These are phyloP conservation scores for Scelioninae gen. 1 DNA, from an alignment of 2,888 invertebrate species.

Conservation along the genomic window DNA sequence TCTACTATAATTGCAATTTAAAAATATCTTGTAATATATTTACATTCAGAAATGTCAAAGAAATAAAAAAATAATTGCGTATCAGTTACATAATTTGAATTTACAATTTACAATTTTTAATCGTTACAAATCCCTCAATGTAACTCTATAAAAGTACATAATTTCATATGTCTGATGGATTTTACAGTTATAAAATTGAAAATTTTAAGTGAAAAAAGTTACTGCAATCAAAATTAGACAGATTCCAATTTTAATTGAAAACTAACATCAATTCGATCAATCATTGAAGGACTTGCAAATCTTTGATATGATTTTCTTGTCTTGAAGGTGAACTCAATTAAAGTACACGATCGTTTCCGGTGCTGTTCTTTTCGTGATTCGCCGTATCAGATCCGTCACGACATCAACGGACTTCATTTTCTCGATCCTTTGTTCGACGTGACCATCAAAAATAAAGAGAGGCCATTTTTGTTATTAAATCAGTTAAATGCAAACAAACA, in stretches of 20 bases:
- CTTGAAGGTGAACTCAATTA: conserved; percentile 49
- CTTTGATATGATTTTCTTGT: conserved; percentile 1
- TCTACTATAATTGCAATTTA: too few relatives aligned
- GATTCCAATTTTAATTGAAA: background rate
- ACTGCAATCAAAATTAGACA: too few relatives aligned
- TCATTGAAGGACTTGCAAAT: conserved; percentile 15
- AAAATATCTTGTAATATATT: too few relatives aligned
- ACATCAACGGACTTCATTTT: background rate
- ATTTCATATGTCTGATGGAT: too few relatives aligned
- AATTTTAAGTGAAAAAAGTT: too few relatives aligned
- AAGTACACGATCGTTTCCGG: conserved; percentile 22
- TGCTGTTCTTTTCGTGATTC: conserved; percentile 43
- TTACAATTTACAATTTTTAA: too few relatives aligned
- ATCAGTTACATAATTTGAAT: too few relatives aligned
- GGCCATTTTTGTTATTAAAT: conserved; percentile 40
- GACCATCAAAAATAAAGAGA: conserved; percentile 49
- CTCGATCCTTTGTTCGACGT: conserved; percentile 13
- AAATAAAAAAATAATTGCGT: too few relatives aligned
- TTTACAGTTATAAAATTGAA: too few relatives aligned
- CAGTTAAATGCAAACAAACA: background rate
- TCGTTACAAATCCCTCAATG: too few relatives aligned
- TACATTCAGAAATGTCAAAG: too few relatives aligned
- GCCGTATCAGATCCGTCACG: conserved; percentile 59
- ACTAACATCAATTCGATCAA: conserved; percentile 20
- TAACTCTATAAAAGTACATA: too few relatives aligned